phyloP scores from a whole-genome alignment of 2,888 invertebrate genomes.

The Pachymerium ferrugineum region DNA sequence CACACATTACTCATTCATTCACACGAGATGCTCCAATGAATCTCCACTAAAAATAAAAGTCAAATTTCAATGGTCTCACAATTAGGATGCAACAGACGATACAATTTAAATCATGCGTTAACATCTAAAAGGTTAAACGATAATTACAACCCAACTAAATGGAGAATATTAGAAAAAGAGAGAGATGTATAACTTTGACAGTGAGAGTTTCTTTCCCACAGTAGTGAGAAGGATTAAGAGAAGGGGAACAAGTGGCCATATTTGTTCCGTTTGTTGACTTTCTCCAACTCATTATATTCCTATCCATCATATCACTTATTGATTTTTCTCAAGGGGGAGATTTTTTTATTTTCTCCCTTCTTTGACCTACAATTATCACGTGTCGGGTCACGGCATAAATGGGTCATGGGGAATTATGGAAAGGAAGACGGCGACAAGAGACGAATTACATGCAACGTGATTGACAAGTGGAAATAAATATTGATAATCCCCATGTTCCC shows the following conservation, averaged over 20 bases:
- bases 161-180: too few relatives aligned
- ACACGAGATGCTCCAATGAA: not conserved
- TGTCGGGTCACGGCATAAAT: conserved; percentile 19
- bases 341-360: too few relatives aligned
- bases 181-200: too few relatives aligned
- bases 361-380: conserved; percentile 19
- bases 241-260: not conserved
- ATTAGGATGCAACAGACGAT: conserved; percentile 23
- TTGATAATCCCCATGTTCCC: conserved; percentile 16
- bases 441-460: not conserved
- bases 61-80: too few relatives aligned
- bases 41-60: too few relatives aligned
- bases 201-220: not conserved
- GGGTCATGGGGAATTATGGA: conserved; percentile 14
- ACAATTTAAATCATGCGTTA: conserved; percentile 1
- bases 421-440: not conserved
- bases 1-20: conserved; percentile 9
- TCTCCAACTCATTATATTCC: conserved; percentile 20
- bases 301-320: conserved; percentile 21
- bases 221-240: conserved; percentile 17
- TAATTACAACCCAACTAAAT: too few relatives aligned
- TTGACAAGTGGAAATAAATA: conserved; percentile 2
- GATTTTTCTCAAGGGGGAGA: conserved; percentile 21
- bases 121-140: too few relatives aligned
- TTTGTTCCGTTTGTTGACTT: conserved; percentile 21